These are phyloP conservation scores for Ceratotherium simum DNA, from an alignment of 2,113 vertebrate genomes.

Conservation along the genomic window DNA sequence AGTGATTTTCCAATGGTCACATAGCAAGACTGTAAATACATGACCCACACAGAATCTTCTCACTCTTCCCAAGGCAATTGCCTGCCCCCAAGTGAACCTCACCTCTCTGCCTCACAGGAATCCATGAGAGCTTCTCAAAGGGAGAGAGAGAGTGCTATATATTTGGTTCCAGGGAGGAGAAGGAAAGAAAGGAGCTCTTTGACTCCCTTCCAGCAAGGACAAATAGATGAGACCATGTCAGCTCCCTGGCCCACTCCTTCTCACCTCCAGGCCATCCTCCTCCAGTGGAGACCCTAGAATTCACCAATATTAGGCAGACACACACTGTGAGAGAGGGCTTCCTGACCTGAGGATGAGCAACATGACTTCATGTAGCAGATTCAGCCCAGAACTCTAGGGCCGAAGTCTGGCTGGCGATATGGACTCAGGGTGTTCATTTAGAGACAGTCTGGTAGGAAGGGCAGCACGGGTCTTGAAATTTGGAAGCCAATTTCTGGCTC, in stretches of 20 bases:
- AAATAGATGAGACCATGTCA: background rate
- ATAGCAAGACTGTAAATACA: background rate
- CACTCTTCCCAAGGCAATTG: background rate
- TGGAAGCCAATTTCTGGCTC: background rate
- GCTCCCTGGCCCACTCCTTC: background rate
- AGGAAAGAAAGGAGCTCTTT: background rate
- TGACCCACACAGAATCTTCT: background rate
- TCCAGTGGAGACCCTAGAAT: background rate
- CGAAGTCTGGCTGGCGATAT: background rate
- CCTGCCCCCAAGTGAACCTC: too few relatives aligned
- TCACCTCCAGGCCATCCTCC: background rate
- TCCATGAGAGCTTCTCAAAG: background rate
- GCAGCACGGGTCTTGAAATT: background rate
- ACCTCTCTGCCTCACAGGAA: background rate
- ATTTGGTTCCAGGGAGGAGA: background rate
- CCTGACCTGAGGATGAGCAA: background rate
- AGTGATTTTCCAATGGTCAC: background rate
- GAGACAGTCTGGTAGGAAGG: background rate
- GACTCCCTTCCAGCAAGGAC: background rate
- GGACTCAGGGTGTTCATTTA: background rate
- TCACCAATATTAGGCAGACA: background rate
- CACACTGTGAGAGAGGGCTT: background rate
- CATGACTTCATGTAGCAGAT: background rate
- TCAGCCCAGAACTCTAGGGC: background rate
- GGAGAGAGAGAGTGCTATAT: background rate